A percentile compares a stretch with the other conserved stretches of the same genome.
phyloP scores from a whole-genome alignment of 2,113 vertebrate genomes.

The Microtus pennsylvanicus region DNA sequence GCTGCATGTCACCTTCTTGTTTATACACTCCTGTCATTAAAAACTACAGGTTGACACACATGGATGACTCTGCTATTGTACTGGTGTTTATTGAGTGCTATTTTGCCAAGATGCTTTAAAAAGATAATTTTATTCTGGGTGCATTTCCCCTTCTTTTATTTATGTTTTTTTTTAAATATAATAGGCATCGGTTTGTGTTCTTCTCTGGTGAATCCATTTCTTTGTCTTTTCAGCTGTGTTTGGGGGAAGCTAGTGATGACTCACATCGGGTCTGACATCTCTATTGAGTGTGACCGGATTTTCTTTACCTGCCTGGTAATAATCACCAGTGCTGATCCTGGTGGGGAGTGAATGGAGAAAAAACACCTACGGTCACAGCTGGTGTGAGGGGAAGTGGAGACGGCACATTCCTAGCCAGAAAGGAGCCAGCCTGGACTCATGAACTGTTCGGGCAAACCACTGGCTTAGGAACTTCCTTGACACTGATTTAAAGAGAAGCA shows the following conservation, averaged over 20 bases:
- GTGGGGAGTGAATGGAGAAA: background rate
- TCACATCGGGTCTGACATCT: slow-evolving; percentile 81
- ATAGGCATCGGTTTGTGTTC: slow-evolving; percentile 82
- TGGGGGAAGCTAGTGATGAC: slow-evolving; percentile 78
- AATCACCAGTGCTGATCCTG: background rate
- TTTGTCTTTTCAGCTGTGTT: slow-evolving; percentile 85
- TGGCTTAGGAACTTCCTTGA: background rate
- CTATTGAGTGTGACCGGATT: slow-evolving; percentile 65
- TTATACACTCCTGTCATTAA: slow-evolving; percentile 56
- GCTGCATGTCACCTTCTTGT: slow-evolving; percentile 56
- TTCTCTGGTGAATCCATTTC: slow-evolving; percentile 80
- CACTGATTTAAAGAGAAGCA: slow-evolving; percentile 6
- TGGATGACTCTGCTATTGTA: slow-evolving; percentile 69
- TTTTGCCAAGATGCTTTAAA: slow-evolving; percentile 66
- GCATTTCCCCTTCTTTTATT: slow-evolving; percentile 83
- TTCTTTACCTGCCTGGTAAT: slow-evolving; percentile 27
- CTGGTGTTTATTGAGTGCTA: slow-evolving; percentile 37
- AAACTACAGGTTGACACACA: slow-evolving; percentile 74
- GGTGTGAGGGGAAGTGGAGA: background rate
- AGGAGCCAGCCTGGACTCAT: background rate
- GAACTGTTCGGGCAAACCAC: background rate
- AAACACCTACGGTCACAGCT: background rate
- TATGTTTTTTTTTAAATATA: slow-evolving; percentile 83
- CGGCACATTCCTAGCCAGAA: background rate
- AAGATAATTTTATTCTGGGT: slow-evolving; percentile 76